Conservation (phyloP, 2,113 vertebrate genomes). For the Eidolon helvum region DNA sequence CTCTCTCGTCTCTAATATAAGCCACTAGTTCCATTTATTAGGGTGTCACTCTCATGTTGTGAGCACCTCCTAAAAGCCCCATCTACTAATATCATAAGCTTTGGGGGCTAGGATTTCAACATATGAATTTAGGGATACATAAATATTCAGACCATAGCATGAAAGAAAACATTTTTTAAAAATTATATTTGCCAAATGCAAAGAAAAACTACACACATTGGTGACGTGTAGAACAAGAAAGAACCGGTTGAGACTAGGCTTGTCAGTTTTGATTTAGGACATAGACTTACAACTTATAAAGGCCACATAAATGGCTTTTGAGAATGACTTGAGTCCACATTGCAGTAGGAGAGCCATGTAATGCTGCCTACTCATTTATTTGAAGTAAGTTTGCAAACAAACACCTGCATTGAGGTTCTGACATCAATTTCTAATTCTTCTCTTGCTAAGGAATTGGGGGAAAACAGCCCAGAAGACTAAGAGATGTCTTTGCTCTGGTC, state of each 20-base stretch:
- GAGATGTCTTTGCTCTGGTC: not conserved
- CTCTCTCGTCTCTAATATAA: not conserved
- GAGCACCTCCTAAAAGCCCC: not conserved
- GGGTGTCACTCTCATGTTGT: not conserved
- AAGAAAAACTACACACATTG: not conserved
- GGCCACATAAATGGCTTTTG: not conserved
- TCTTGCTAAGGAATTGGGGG: not conserved
- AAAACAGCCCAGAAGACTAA: not conserved
- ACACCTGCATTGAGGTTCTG: not conserved
- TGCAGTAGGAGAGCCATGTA: not conserved
- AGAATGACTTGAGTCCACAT: not conserved
- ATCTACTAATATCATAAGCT: not conserved
- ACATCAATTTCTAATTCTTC: not conserved
- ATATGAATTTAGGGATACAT: not conserved
- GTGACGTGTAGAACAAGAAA: not conserved
- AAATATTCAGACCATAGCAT: not conserved
- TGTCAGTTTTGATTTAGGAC: not conserved
- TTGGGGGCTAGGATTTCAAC: not conserved
- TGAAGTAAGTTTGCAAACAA: not conserved
- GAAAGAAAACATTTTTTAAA: not conserved
- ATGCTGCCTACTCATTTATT: not conserved
- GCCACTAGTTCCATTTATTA: not conserved
- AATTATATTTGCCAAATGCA: not conserved
- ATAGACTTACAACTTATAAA: not conserved
- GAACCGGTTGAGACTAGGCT: not conserved